Base-by-base conservation (phyloP, 2,797 vertebrate genomes). In the Paedocypris micromegethes region DNA sequence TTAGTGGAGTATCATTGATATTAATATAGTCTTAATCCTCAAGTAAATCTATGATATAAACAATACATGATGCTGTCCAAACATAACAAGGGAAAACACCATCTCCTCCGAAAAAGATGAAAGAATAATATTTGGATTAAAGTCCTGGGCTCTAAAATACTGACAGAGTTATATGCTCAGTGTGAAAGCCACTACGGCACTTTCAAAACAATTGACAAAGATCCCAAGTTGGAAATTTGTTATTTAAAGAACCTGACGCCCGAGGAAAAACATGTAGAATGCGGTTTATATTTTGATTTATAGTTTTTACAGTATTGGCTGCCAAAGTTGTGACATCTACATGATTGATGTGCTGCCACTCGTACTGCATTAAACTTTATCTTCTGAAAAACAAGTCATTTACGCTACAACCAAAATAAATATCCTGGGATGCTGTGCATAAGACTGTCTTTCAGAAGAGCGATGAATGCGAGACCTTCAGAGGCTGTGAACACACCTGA, bases 271-370 rank as follows among this genome's bases (percentile, higher is more conserved):
- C 59, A 64, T 55, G 51, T 66, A 54, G 4, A 8, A 71, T 56
- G 40, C 58, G 68, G 53, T 72, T 54, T 58, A 61, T 68, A 64
- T 75, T 73, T 78, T 64, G 51, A 57, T 70, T 70, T 47, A 42
- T 42, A 9, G 48, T 70, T 66, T 68, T 64, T 64, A 68, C 48
- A 68, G 40, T 9, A 55, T 76, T 66, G 9, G 39, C 63, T 62
- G 40, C 39, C 43, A 39, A 57, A 64, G 58, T 68, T 61, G 68
- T 65, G 5, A 58, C 49, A 46, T 58, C 56, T 6, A 55, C 49
- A 46, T 74, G 68, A 72, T 68, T 72, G 63, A 71, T 68, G 41
- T 73, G 51, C 52, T 74, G 48, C 58, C 47, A 46, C 58, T 68
- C n/a, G 59, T 53, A 49, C 44, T 43, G 44, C 59, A 9, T 41